A percentile compares a stretch with the other conserved stretches of the same genome.
Evolutionary conservation across 92 coral and sea anemone species (phyloP).

Genomic region (Diadumene lineata): DNA sequence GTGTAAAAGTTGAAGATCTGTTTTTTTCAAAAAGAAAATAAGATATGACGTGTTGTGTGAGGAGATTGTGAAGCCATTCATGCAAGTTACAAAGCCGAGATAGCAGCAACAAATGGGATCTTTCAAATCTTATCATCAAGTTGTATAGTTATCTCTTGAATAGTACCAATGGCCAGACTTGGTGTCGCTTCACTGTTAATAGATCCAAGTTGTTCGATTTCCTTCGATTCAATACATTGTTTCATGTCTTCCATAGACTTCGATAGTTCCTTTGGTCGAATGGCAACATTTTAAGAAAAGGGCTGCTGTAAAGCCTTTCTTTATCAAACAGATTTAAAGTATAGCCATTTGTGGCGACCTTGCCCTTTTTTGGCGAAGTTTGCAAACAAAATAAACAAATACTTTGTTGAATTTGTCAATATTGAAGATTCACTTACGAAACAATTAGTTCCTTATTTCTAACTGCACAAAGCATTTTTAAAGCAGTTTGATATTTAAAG

Average conservation of each 20-base stretch:
- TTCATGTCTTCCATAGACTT: background rate
- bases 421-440: too few species aligned
- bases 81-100: background rate
- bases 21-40: slow-evolving; percentile 4
- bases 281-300: too few species aligned
- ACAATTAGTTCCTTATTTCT: too few species aligned
- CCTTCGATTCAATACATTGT: background rate
- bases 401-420: too few species aligned
- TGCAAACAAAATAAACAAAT: too few species aligned
- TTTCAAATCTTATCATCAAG: slow-evolving; percentile 23
- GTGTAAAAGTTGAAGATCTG: background rate
- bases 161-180: slow-evolving; percentile 17
- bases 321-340: too few species aligned
- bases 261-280: slow-evolving; percentile 5
- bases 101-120: slow-evolving; percentile 22
- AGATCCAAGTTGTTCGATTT: slow-evolving; percentile 30
- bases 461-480: too few species aligned
- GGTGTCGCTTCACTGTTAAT: slow-evolving; percentile 22
- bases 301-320: too few species aligned
- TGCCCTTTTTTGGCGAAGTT: too few species aligned
- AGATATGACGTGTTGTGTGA: background rate
- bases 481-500: too few species aligned
- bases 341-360: too few species aligned
- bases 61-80: background rate
- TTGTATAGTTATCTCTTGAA: slow-evolving; percentile 2